Base-by-base conservation (phyloP, 2,888 invertebrate species). In the Pterobdella sp. region DNA sequence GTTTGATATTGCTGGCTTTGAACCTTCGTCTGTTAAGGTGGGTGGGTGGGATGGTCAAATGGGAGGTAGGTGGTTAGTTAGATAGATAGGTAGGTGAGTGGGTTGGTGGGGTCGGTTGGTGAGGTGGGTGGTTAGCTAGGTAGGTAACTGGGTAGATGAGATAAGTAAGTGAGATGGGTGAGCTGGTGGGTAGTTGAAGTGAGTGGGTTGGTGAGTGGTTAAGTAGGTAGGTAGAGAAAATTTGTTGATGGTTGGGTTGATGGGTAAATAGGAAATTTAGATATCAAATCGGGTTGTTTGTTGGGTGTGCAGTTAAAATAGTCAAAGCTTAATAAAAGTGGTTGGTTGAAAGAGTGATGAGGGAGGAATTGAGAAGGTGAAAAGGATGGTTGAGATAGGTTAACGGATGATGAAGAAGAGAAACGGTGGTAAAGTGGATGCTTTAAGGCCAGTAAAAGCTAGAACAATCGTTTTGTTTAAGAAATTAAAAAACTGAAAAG, bases 1-100 rank as follows among this genome's bases (percentile, higher is more conserved):
- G 14, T 78, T 78, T 71, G 75, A 78, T 67, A 72, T 75, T 7
- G 66, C 60, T 10, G 73, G 70, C 0, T 78, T 69, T 71, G 76
- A 74, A 26, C 74, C 72, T 10, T 52, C 72, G 26, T 73, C 35
- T 22, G 74, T 77, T 26, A 37, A 73, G n/a, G 71, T 71, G 35
- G 35, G 36, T 68, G 29, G 49, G 49, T 42, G 49, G 49, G 49
- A 14, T 42, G 49, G 49, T 42, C 10, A 22, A 42, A 14, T 14
- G 49, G 49, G 7, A 22, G 49, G 49, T 42, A 22, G 22, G 49
- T 42, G 7, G 49, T 14, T 42, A 22, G 49, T 14, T 42, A 22
- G 49, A 42, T 42, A 42, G 49, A 22, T 42, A 22, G 49, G 49
- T 42, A 22, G 49, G 49, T 42, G 7, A 14, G 22, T 42, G 49